Base-by-base conservation (phyloP, 2,113 vertebrate genomes). In the Apistogramma diplotaenia region DNA sequence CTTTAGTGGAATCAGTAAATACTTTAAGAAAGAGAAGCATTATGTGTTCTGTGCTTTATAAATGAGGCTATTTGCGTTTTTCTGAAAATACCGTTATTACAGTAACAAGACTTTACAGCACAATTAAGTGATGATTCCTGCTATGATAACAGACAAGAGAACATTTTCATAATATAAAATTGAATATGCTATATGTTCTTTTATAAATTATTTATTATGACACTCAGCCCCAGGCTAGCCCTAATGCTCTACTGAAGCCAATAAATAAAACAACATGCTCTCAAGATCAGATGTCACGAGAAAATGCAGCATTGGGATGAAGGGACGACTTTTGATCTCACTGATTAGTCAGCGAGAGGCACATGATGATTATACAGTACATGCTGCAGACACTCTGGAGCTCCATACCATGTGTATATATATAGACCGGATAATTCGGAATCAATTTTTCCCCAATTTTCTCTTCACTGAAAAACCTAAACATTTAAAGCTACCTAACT, bases 1-100 rank as follows among this genome's bases (percentile, higher is more conserved):
- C 31, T 73, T 11, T 3, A 84, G 70, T 57, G 13, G 11, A 70
- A 58, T 85, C 78, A 53, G 60, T 86, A 73, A 76, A 76, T 67
- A 67, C 11, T 16, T 58, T 23, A 18, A 73, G 33, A 73, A 49
- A 29, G 74, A 65, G 40, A 60, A 49, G 33, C 74, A 19, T 77
- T 58, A 58, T 83, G 25, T 70, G 31, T 55, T 75, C 25, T 71
- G 27, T 37, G 51, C 70, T 72, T 51, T 67, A 29, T 33, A 31
- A 13, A 72, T 65, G 57, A 81, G 21, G 21, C 59, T 15, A 8
- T 37, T 37, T 18, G 15, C 51, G 23, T 62, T 25, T 70, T 35
- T 55, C 15, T 19, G 53, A 74, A 83, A 73, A 54, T 12, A 62
- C 49, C n/a, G 13, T 71, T 60, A 46, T 37, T 49, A 54, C 6